Evolutionary conservation across 2,888 invertebrate species (phyloP), one percentile per base, ranked within the genome.

Genomic region (Phortica okadai): DNA sequence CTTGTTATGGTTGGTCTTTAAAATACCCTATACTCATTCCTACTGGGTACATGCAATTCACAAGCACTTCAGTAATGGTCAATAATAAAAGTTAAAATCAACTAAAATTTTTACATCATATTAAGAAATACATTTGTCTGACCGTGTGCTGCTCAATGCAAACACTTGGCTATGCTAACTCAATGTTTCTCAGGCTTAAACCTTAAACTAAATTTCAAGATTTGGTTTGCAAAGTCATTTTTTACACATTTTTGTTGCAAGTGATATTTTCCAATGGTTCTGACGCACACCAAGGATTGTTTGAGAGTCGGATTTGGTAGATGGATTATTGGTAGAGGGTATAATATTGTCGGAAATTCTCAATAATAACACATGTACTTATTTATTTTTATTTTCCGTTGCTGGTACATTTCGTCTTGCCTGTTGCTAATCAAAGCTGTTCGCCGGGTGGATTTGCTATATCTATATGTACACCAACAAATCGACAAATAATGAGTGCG

Each of bases 391-490:
- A n/a, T 84, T 85, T 78, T 85, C 85, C 83, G 73, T 33, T 33
- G 33, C 33, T 33, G 33, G 33, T 33, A 33, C 33, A 33, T 83
- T 83, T 33, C 42, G 56, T 54, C 62, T 62, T 62, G 85, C 82
- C 69, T 83, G 84, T 87, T 87, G 87, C 85, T 88, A 88, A 86
- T 86, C 88, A 86, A 85, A 83, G 84, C 86, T 86, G 86, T 77
- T 84, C 88, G 88, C 86, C 86, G 87, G 88, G 80, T 82, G 81
- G 79, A 88, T 86, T 86, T 77, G 87, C 87, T 88, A 86, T 88
- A 86, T 86, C 88, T 88, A 86, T 86, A 86, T 86, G 88, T 86
- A 86, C 87, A 85, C 86, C 87, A 86, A 88, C 86, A 86, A 87
- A 88, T 88, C 87, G 88, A 88, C 88, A 88, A 88, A 85, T 67